Base-by-base conservation (phyloP, 2,113 vertebrate genomes). In the Lophius piscatorius region DNA sequence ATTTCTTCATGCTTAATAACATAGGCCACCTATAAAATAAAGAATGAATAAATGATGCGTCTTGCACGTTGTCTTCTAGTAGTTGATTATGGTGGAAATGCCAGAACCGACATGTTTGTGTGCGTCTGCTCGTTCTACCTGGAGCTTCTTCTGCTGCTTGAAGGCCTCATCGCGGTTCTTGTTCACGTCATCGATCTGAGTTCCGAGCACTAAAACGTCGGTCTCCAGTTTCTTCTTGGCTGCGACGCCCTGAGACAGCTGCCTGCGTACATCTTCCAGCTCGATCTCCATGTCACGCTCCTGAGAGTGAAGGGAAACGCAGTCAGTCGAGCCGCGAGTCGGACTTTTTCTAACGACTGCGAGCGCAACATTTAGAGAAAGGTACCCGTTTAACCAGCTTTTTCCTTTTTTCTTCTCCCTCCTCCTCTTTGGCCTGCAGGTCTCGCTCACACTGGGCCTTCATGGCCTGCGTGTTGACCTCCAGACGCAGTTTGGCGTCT, bases 401-500 rank as follows among this genome's bases (percentile, higher is more conserved):
- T 58, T 95, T 98, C 86, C 92, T 96, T 87, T 92, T 95, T 74
- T 99, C 97, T 81, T 99, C 97, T 9, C 93, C 97, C 90, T 95
- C 95, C 45, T 99, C 97, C 0, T 99, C 97, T 22, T 94, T 90
- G 34, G 91, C 93, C 88, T 92, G 94, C 56, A 98, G 92, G 82
- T 99, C 97, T 20, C 97, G 79, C 44, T 99, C 97, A 60, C 94
- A 96, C 91, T 99, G 97, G 13, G 97, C 93, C 79, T 96, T 98
- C 93, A 96, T 89, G 75, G 97, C 97, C 91, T 99, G 97, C 76
- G 98, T 92, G 91, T 98, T 99, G 76, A 99, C 97, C 89, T 99
- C 97, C 88, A 98, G 91, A 2, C 97, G 92, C 68, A 99, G 89
- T 57, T 99, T 99, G 69, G 96, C 96, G 0, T 99, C 97, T 72